phyloP scores from a whole-genome alignment of 2,113 vertebrate species.

The Eudyptes chrysolophus region DNA sequence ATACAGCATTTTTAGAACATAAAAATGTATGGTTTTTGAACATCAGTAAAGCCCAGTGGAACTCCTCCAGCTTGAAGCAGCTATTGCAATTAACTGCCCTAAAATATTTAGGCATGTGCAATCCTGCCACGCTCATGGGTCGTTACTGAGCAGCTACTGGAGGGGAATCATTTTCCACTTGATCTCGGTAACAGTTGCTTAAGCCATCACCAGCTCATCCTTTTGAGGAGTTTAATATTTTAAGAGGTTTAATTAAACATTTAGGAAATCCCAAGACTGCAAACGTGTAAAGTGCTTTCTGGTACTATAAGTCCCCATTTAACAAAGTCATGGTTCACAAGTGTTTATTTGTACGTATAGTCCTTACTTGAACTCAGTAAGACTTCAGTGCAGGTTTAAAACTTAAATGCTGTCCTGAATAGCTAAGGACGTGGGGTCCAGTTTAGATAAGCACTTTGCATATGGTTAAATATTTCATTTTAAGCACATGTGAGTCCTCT shows the following conservation, averaged over 20 bases:
- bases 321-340: background rate
- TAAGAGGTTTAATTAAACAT: background rate
- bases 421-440: background rate
- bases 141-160: background rate
- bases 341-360: background rate
- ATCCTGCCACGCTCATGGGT: background rate
- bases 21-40: background rate
- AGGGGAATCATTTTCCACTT: background rate
- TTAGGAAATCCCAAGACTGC: background rate
- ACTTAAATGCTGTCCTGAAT: background rate
- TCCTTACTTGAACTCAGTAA: background rate
- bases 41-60: background rate
- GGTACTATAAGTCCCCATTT: background rate
- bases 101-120: background rate
- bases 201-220: background rate
- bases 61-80: background rate
- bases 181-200: background rate
- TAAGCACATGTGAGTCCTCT: background rate
- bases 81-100: background rate
- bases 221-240: background rate
- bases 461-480: background rate
- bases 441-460: background rate
- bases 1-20: background rate
- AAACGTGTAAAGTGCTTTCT: background rate
- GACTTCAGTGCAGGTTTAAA: background rate